Evolutionary conservation across 2,797 vertebrate species (phyloP).

Genomic region (Acanthopagrus latus): DNA sequence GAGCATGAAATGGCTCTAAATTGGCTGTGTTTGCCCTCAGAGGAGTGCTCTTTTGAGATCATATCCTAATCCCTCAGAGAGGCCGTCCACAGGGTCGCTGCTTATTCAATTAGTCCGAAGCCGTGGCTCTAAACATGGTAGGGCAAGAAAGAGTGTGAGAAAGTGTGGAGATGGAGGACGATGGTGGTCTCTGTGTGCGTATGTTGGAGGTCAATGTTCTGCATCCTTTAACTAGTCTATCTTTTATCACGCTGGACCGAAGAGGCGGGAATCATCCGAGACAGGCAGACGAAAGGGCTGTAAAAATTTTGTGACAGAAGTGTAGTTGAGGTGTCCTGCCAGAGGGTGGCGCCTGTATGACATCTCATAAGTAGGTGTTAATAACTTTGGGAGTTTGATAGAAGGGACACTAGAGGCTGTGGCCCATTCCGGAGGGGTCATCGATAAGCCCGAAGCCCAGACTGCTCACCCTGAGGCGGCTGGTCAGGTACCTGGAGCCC

Average conservation of each 20-base stretch:
- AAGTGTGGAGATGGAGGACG: slow-evolving; percentile 64
- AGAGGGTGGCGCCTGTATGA: slow-evolving; percentile 82
- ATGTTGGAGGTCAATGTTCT: slow-evolving; percentile 21
- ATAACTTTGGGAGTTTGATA: slow-evolving; percentile 53
- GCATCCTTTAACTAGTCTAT: background rate
- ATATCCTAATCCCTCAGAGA: slow-evolving; percentile 87
- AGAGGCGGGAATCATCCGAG: slow-evolving; percentile 4
- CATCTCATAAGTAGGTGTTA: slow-evolving; percentile 61
- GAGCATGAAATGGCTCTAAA: slow-evolving; percentile 86
- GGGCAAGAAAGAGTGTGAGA: slow-evolving; percentile 77
- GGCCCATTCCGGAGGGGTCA: slow-evolving; percentile 45
- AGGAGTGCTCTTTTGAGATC: slow-evolving; percentile 82
- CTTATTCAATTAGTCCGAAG: slow-evolving; percentile 86
- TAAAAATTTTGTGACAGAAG: slow-evolving; percentile 5
- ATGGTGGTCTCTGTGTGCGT: slow-evolving; percentile 49
- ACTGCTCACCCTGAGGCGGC: slow-evolving; percentile 1
- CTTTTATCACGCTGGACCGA: slow-evolving; percentile 27
- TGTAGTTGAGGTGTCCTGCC: slow-evolving; percentile 65
- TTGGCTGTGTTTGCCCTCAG: slow-evolving; percentile 84
- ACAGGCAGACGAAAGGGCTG: slow-evolving; percentile 13
- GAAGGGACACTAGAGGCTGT: slow-evolving; percentile 31
- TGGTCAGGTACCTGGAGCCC: slow-evolving; percentile 40
- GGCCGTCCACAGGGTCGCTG: slow-evolving; percentile 81
- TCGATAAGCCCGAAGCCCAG: slow-evolving; percentile 21
- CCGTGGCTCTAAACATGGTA: slow-evolving; percentile 74